Conservation (phyloP, 1,140 invertebrate species). For the Cyphomyrmex costatus region DNA sequence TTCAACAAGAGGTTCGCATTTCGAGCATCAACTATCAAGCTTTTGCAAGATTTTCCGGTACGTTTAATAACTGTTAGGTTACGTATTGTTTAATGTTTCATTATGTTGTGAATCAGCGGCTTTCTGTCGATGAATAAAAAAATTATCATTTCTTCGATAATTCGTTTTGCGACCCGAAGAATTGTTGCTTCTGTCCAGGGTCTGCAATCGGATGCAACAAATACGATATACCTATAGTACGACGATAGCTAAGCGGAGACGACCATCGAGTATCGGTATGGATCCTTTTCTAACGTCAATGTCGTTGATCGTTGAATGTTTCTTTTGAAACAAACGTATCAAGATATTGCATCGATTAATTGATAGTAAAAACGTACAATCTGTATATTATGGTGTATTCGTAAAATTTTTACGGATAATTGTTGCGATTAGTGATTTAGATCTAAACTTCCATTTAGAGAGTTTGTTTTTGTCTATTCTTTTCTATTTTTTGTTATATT, state of each 20-base stretch:
- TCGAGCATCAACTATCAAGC: neutral
- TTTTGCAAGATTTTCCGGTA: neutral
- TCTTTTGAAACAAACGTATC: conserved; percentile 24
- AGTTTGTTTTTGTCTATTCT: neutral
- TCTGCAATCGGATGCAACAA: neutral
- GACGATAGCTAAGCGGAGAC: neutral
- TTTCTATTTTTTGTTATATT: conserved; percentile 8
- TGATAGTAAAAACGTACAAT: neutral
- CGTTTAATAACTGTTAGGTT: neutral
- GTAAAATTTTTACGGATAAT: neutral
- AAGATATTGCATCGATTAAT: neutral
- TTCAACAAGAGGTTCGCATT: neutral
- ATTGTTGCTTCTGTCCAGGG: neutral
- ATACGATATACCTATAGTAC: too few relatives aligned
- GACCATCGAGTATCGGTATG: neutral
- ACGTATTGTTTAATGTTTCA: conserved; percentile 8
- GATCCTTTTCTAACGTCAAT: too few relatives aligned
- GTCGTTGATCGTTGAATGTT: conserved; percentile 4
- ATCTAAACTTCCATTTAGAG: neutral
- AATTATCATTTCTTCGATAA: neutral
- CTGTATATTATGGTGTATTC: neutral
- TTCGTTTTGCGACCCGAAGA: too few relatives aligned
- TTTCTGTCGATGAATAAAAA: neutral
- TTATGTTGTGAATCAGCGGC: neutral
- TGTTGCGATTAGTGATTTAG: neutral